These are phyloP conservation scores for Antigone vipio DNA, from an alignment of 2,113 vertebrate genomes.

Conservation along the genomic window DNA sequence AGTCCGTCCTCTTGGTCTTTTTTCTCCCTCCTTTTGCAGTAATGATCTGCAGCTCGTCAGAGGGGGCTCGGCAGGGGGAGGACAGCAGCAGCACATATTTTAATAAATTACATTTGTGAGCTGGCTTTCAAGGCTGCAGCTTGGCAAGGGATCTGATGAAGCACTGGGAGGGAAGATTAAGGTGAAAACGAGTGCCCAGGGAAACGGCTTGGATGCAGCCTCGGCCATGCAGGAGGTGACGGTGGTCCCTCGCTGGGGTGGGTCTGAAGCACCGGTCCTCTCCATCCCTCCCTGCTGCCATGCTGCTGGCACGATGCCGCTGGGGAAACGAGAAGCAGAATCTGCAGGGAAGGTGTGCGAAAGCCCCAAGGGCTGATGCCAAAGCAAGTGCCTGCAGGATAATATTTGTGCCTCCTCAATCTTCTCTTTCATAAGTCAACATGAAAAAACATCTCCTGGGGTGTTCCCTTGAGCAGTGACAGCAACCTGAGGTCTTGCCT, in stretches of 20 bases:
- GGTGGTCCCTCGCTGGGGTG: not conserved
- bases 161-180: not conserved
- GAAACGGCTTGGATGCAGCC: not conserved
- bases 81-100: not conserved
- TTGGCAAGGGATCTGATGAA: not conserved
- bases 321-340: not conserved
- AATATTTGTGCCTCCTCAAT: not conserved
- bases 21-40: not conserved
- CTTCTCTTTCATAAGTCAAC: not conserved
- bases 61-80: not conserved
- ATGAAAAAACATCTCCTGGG: not conserved
- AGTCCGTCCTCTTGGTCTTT: rapidly evolving
- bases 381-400: not conserved
- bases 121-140: not conserved
- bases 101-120: not conserved
- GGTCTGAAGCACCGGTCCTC: not conserved
- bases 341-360: not conserved
- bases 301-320: rapidly evolving
- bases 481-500: not conserved
- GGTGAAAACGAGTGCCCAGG: rapidly evolving
- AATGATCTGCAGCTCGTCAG: not conserved
- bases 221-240: rapidly evolving
- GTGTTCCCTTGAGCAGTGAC: not conserved
- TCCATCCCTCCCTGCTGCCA: not conserved
- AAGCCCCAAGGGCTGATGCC: not conserved